Base-by-base conservation (phyloP, 2,797 vertebrate genomes). In the Nannoperca australis region DNA sequence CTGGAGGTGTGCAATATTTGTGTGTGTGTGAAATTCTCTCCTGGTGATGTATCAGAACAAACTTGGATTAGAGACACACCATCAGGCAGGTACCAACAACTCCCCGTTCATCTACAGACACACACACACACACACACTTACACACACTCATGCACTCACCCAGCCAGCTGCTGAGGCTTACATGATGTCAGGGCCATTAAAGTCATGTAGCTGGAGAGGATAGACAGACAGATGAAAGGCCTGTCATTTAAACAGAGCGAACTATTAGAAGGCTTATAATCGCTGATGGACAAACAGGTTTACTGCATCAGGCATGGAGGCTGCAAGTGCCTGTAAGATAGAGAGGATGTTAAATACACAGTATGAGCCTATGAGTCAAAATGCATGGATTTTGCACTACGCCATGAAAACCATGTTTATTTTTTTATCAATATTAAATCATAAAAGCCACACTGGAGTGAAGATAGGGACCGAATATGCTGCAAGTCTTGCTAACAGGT, bases 31-130 rank as follows among this genome's bases (percentile, higher is more conserved):
- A 90, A 90, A 94, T 94, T 92, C 90, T 93, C 87, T 55, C 56
- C 88, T 84, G 90, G 90, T 91, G 92, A 88, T 91, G 90, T 87
- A 90, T 92, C 91, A 92, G 91, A 94, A 93, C 92, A 93, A 93
- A 93, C 91, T 91, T 83, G 91, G 91, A 93, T 93, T 94, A 94
- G 83, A 90, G 88, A 84, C 51, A 88, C 88, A 84, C 90, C 89
- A 85, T 77, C 87, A 92, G 92, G 87, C 93, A 93, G 91, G 93
- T 93, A 94, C 81, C 79, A 79, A 93, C 93, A 93, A 75, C 89
- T 91, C 88, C 87, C 74, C 1, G 71, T 79, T 79, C 84, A 64
- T 72, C 73, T 66, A 9, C n/a, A 81, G 58, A 63, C 73, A 70
- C 68, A 67, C 75, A 71, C 66, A 79, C 32, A 62, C 73, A 70